phyloP scores from a whole-genome alignment of 2,797 vertebrate genomes.

The Benthosema pterotum region DNA sequence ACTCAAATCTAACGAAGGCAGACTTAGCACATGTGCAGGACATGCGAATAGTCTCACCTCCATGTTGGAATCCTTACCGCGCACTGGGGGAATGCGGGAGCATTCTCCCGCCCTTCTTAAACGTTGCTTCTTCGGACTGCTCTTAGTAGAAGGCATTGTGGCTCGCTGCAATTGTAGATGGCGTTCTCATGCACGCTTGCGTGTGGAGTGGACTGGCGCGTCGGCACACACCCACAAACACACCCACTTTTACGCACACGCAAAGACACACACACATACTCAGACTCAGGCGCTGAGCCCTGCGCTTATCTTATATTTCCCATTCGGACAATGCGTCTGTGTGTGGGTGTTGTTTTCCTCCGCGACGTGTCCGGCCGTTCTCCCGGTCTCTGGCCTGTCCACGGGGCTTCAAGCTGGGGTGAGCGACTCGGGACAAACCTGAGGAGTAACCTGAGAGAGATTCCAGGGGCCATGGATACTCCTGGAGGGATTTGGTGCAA shows the following conservation, averaged over 20 bases:
- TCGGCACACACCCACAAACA: constrained; percentile 5
- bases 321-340: constrained; percentile 18
- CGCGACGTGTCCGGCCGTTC: constrained; percentile 27
- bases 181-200: not conserved
- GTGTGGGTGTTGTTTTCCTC: constrained; percentile 11
- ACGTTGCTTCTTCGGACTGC: no score
- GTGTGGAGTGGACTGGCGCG: not conserved
- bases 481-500: constrained; percentile 87
- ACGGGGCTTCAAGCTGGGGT: constrained; percentile 69
- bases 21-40: constrained; percentile 64
- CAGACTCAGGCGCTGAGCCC: no score
- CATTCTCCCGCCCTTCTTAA: constrained; percentile 52
- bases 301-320: constrained; percentile 1
- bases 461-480: constrained; percentile 87
- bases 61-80: constrained; percentile 76
- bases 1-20: constrained; percentile 49
- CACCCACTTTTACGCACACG: constrained; percentile 15
- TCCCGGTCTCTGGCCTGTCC: constrained; percentile 55
- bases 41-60: constrained; percentile 79
- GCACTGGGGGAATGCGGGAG: constrained; percentile 53
- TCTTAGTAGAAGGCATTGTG: no score
- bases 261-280: constrained; percentile 14
- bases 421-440: constrained; percentile 63
- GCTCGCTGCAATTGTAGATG: no score
- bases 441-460: constrained; percentile 84